Base-by-base conservation (phyloP, 2,797 vertebrate species). In the Xyrichtys novacula region DNA sequence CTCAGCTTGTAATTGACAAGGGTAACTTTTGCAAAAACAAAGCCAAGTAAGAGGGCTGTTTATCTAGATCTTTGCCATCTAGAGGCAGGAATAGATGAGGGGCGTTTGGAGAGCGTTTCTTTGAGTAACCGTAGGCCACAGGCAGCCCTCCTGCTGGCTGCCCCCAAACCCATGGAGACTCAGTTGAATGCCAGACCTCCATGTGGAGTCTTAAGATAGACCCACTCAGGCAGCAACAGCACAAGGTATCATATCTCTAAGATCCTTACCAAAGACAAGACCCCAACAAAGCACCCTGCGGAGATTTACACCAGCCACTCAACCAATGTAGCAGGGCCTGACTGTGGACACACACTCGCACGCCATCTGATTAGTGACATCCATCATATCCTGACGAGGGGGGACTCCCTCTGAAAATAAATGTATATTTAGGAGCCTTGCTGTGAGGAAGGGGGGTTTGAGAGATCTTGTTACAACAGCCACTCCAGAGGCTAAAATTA, bases 401-500 rank as follows among this genome's bases (percentile, higher is more conserved):
- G 43, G 88, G 83, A 90, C 89, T 89, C 91, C 92, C 85, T 91
- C 88, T 65, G 78, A 90, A 91, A 90, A 91, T 91, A 92, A 91
- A 90, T 87, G 85, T 89, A 90, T 89, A 90, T 90, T 92, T 91
- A 92, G 85, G 87, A 88, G 80, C 49, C 84, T 71, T n/a, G 61
- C 79, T 77, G 75, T 54, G 76, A 78, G 64, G 81, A 75, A 80
- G 38, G 68, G 65, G 68, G 65, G 56, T 57, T 49, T 29, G 73
- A 52, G 63, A 73, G 79, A 91, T 95, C 91, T 84, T 71, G 90
- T 95, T 96, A 91, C 92, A 63, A 86, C 86, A 86, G 87, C 67
- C 89, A 84, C 89, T 91, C 88, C 74, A 78, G 85, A 87, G 88
- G 84, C 91, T 95, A 93, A 96, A 95, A 94, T 93, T 88, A 94